Evolutionary conservation across 2,888 invertebrate species (phyloP), one percentile per base, ranked within the genome.

Genomic region (Amblyjoppa proteus): DNA sequence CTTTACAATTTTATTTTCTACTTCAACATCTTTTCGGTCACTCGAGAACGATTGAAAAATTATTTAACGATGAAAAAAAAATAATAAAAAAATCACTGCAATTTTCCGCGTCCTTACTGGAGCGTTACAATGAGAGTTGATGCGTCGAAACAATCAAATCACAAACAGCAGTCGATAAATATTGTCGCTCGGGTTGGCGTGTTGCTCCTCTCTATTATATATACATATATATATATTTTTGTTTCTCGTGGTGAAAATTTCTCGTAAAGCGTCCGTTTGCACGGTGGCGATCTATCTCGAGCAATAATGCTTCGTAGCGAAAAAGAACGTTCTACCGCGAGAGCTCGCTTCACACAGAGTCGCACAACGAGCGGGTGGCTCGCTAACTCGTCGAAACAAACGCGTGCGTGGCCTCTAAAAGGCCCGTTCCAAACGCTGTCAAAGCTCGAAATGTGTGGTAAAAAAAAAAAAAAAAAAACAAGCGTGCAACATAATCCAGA

Each of bases 401-500:
- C 28, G 28, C 28, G 28, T 58, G 13, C 13, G 45, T 51, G 49
- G 66, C 66, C 66, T 76, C 66, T 51, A 31, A 31, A 64, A 20
- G 34, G 3, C 51, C 25, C 16, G 13, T 66, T 49, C 49, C 61
- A 28, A 58, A 58, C 28, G 58, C 58, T 28, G 28, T 76, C 53
- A 66, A 53, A 64, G 49, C 66, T 38, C 66, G 45, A 64, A 49
- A 49, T 49, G 58, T 28, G 1, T 0, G 28, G 25, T 13, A 13
- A 45, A 69, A 45, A 38, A 38, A 38, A 38, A 9, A 69, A 69
- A 34, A 20, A 20, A 34, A 31, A 41, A 38, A 13, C 13, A 61
- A 49, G 58, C 56, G 66, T 80, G 80, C 80, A 80, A 68, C 13
- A 13, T 74, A 80, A 80, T 74, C 80, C 80, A 64, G 80, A 74